Evolutionary conservation across 2,113 vertebrate species (phyloP).

Genomic region (Hemiscyllium ocellatum): DNA sequence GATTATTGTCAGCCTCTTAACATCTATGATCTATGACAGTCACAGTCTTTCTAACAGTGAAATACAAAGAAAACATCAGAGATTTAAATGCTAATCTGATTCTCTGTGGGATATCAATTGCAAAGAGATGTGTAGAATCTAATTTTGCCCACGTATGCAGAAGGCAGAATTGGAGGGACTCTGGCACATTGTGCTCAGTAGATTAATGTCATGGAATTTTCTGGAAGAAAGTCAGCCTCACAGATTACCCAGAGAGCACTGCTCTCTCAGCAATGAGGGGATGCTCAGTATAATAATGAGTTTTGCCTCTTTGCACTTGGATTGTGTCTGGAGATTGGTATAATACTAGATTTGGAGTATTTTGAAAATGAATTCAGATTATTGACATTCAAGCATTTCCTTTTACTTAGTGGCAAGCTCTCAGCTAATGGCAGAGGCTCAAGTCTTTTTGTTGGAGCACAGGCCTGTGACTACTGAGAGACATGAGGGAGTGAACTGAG

Average conservation of each 20-base stretch:
- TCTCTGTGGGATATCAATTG: conserved; percentile 7
- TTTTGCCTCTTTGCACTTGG: not conserved
- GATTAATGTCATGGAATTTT: conserved; percentile 1
- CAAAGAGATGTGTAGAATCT: not conserved
- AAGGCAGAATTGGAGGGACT: not conserved
- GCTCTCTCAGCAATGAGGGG: not conserved
- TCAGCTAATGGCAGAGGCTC: not conserved
- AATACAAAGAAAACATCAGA: not conserved
- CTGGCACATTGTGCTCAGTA: not conserved
- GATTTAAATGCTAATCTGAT: conserved; percentile 29
- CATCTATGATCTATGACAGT: conserved; percentile 15
- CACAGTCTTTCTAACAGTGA: not conserved
- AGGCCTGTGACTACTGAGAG: not conserved
- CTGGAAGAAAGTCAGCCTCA: not conserved
- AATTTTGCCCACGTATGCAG: not conserved
- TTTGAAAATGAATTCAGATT: not conserved
- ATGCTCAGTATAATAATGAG: not conserved
- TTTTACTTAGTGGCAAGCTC: not conserved
- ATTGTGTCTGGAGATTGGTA: not conserved
- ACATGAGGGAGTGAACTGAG: not conserved
- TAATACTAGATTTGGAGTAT: not conserved
- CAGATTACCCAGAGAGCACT: not conserved
- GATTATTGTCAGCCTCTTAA: not conserved
- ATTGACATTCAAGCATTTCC: not conserved
- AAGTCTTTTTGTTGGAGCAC: not conserved